Evolutionary conservation across 2,888 invertebrate species (phyloP), one percentile per base, ranked within the genome.

Genomic region (Heteropelma amictum): DNA sequence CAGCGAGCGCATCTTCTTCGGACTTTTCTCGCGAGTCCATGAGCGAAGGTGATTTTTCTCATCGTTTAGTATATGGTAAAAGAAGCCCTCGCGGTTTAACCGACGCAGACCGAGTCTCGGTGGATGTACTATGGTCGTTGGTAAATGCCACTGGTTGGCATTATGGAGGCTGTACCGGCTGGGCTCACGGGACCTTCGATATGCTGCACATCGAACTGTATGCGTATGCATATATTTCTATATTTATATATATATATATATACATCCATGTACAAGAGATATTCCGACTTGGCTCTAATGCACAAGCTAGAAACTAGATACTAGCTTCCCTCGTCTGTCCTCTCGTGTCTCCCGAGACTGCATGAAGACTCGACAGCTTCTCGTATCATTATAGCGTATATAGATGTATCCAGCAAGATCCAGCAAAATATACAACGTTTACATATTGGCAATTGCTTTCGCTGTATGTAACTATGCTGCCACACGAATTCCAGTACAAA

Each of bases 121-220:
- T 49, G 47, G 47, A n/a, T 47, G 35, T 63, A 49, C 35, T 63
- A 33, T 21, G 61, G 38, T 54, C 70, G 54, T 79, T 83, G 78
- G 87, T 87, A 88, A 88, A 88, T 88, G 88, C 88, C 88, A 87
- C 88, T 85, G 86, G 88, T 88, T 88, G 88, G 88, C 87, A 88
- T 88, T 88, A 88, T 87, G 80, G 80, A 82, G 78, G 72, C 70
- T 63, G 49, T 54, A 40, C 60, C 61, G 77, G 45, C 64, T 26
- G 63, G 49, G 45, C 58, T 53, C 51, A 58, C 65, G 75, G 86
- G 87, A 88, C 88, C 86, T 87, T 88, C 87, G 83, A 83, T 68
- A 58, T 84, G 85, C 82, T 79, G 82, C 85, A 82, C 82, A 83
- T 77, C 83, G 61, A 71, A 61, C 70, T 14, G 23, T 19, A 17